phyloP scores from a whole-genome alignment of 1,140 invertebrate species.

The Drosophila tristis region DNA sequence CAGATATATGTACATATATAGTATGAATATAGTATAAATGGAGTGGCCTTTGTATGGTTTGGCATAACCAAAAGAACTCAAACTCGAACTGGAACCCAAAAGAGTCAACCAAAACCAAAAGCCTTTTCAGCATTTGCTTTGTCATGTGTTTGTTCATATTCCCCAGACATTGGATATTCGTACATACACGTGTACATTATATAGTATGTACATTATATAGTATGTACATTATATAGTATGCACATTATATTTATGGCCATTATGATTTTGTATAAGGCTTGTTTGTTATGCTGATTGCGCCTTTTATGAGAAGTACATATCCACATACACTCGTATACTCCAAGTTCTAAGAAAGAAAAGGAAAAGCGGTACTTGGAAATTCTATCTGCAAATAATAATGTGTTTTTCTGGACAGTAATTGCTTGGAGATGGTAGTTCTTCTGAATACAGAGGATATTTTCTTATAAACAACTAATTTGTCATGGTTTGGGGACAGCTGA shows the following conservation, averaged over 20 bases:
- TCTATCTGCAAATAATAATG: too few relatives aligned
- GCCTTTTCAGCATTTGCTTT: slow-evolving; percentile 67
- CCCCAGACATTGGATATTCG: slow-evolving; percentile 11
- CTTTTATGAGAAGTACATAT: slow-evolving; percentile 49
- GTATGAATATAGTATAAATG: slow-evolving; percentile 19
- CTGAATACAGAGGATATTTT: too few relatives aligned
- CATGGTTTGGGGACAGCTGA: too few relatives aligned
- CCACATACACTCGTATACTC: slow-evolving; percentile 2
- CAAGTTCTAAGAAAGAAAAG: slow-evolving; percentile 28
- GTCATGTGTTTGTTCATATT: slow-evolving; percentile 56
- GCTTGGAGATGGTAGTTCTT: too few relatives aligned
- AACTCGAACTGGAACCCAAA: too few relatives aligned
- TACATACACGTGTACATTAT: slow-evolving; percentile 15
- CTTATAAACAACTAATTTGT: too few relatives aligned
- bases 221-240: slow-evolving; percentile 19
- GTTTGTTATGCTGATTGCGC: slow-evolving; percentile 71
- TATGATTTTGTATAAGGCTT: slow-evolving; percentile 60
- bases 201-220: slow-evolving; percentile 1
- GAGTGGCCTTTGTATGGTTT: slow-evolving; percentile 43
- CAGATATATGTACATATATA: slow-evolving; percentile 15
- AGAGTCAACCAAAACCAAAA: slow-evolving; percentile 54
- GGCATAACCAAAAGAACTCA: slow-evolving; percentile 57
- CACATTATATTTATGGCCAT: slow-evolving; percentile 46
- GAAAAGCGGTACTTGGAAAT: slow-evolving; percentile 1
- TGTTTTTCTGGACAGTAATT: too few relatives aligned